Evolutionary conservation across 2,888 invertebrate genomes (phyloP), one percentile per base, ranked within the genome.

Genomic region (Resseliella maxima): DNA sequence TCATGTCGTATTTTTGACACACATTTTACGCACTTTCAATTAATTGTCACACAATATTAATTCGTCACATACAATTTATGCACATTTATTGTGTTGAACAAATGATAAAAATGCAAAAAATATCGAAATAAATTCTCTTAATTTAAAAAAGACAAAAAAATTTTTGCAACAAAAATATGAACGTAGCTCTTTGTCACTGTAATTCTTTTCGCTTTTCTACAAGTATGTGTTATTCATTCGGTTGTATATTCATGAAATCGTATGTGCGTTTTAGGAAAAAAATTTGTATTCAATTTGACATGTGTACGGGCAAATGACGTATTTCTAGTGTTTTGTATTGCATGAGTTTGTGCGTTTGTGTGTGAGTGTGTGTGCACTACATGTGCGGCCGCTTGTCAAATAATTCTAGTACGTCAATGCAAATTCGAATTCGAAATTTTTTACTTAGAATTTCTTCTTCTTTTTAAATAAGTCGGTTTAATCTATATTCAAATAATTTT

Each of bases 321-420:
- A 31, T 35, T 27, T 31, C 12, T n/a, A 50, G 41, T 41, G 41
- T 41, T 41, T n/a, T n/a, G n/a, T n/a, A n/a, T n/a, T n/a, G n/a
- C 41, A 41, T 41, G 41, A 8, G 41, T 41, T 41, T 8, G 41
- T 41, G 41, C 12, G 41, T 24, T 59, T 59, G 24, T 12, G n/a
- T 24, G 27, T 59, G 18, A 8, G n/a, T 59, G 59, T 59, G 59
- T 59, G 27, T 24, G 5, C 5, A 24, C 5, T 8, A 59, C 24
- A 59, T 59, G 59, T 24, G 72, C 72, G 72, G 72, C 72, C 72
- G 72, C 72, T 15, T 72, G 72, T 72, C 72, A 72, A 59, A 59
- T 18, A 2, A 31, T 21, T 72, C 72, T 72, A 72, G 72, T 72
- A 72, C 59, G 24, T 8, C 31, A 31, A 72, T 59, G 12, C 2